Evolutionary conservation across 2,888 invertebrate genomes (phyloP).

Genomic region (Drosophila infuscata): DNA sequence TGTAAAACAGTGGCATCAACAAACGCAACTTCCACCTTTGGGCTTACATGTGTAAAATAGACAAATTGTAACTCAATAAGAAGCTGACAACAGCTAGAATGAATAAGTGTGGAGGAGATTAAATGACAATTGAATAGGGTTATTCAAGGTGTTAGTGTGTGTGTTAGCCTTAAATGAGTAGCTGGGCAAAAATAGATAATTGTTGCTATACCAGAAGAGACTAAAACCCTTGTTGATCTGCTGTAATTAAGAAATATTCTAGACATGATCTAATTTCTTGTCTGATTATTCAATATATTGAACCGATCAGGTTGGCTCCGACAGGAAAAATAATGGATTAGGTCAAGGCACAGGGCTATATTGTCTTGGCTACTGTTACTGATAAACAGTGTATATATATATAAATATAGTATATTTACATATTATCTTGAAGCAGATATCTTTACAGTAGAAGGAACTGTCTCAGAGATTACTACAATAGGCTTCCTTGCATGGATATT

Average conservation of each 20-base stretch:
- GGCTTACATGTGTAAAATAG: background rate
- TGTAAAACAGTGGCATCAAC: background rate
- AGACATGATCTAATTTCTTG: background rate
- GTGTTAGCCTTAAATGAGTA: background rate
- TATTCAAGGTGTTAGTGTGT: background rate
- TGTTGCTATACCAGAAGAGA: fast-evolving
- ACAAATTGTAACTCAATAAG: background rate
- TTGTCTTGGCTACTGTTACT: background rate
- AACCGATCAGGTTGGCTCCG: background rate
- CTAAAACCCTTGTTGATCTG: background rate
- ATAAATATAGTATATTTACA: too few relatives aligned
- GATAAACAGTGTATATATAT: too few relatives aligned
- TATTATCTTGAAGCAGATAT: too few relatives aligned
- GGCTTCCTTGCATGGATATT: background rate
- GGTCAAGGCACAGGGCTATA: too few relatives aligned
- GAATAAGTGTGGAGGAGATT: background rate
- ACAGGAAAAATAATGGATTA: too few relatives aligned
- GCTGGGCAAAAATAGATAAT: background rate
- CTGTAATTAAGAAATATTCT: background rate
- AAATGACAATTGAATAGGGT: background rate
- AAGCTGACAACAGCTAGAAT: background rate
- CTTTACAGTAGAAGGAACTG: too few relatives aligned
- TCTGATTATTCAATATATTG: background rate
- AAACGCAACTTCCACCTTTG: background rate
- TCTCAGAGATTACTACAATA: background rate